Base-by-base conservation (phyloP, 1,140 invertebrate species). In the Pseudomyrmex pallidus region DNA sequence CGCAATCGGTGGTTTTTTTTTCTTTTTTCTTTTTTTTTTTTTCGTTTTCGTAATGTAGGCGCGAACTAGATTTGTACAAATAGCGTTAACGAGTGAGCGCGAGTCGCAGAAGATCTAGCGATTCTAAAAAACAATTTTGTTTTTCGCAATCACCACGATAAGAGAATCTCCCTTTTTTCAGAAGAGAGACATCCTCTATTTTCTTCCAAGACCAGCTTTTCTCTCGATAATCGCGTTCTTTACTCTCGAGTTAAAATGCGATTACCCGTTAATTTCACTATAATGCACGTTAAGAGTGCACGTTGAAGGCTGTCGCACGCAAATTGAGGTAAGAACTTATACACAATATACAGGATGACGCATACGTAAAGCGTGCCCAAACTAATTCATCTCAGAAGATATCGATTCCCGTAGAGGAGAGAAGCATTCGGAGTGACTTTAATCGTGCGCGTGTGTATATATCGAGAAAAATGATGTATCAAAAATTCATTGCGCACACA, bases 41-140 rank as follows among this genome's bases (percentile, higher is more conserved):
- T 25, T 25, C 22, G 17, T 74, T 54, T 20, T 70, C 52, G 25
- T 64, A 44, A 44, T 44, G 57, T 78, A 20, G 10, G 67, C 66
- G 62, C 74, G 12, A 66, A 25, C 35, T 54, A 77, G 48, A 77
- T 82, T 88, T 88, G 85, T 90, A 87, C 85, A 88, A 90, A 87
- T 83, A 74, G 68, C 84, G 70, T 85, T 88, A 88, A 87, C 80
- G 54, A 59, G 83, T 50, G 73, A 57, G 50, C 62, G 61, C 35
- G n/a, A 62, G 59, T 4, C 44, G 9, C 74, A 20, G 50, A 48
- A 35, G 35, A 7, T 35, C 7, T 35, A 35, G 35, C 7, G 35
- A 35, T 35, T 35, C 5, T 35, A 35, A 5, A 52, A 48, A 50
- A 13, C 63, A 17, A 77, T 67, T 77, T 20, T 35, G 17, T 15